phyloP scores from a whole-genome alignment of 2,113 vertebrate genomes.

The Trematomus loennbergii region DNA sequence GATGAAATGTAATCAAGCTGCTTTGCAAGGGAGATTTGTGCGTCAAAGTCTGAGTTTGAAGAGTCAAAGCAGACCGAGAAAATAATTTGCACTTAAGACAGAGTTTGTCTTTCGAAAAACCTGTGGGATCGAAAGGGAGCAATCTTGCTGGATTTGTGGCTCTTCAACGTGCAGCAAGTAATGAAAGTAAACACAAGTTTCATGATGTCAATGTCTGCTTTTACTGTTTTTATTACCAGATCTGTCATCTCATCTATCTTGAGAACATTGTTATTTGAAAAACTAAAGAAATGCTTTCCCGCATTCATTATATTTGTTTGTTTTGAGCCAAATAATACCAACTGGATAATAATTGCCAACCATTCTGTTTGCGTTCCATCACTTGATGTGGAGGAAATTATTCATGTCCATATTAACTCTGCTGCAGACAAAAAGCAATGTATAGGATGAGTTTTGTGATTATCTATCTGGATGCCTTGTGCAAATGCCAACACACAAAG shows the following conservation, averaged over 20 bases:
- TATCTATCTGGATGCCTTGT: neutral
- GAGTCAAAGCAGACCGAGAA: slow-evolving; percentile 12
- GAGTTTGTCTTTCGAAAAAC: slow-evolving; percentile 21
- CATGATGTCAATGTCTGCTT: neutral
- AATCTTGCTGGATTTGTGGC: neutral
- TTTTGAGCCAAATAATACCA: neutral
- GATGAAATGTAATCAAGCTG: slow-evolving; percentile 49
- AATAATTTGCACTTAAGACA: slow-evolving; percentile 23
- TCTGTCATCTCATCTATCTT: no score
- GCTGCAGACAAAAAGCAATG: neutral
- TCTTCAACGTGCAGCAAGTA: neutral
- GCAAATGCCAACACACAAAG: neutral
- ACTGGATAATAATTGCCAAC: no score
- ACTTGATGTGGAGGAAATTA: neutral
- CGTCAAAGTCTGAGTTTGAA: slow-evolving; percentile 11
- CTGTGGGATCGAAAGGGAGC: neutral
- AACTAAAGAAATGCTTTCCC: neutral
- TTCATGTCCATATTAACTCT: neutral
- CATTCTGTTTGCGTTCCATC: no score
- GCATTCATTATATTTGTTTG: neutral
- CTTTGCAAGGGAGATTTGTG: slow-evolving; percentile 43
- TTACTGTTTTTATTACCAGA: neutral
- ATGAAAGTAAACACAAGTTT: neutral
- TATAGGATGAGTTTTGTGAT: neutral
- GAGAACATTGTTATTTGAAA: neutral